phyloP scores from a whole-genome alignment of 2,113 vertebrate genomes.

The Hucho hucho region DNA sequence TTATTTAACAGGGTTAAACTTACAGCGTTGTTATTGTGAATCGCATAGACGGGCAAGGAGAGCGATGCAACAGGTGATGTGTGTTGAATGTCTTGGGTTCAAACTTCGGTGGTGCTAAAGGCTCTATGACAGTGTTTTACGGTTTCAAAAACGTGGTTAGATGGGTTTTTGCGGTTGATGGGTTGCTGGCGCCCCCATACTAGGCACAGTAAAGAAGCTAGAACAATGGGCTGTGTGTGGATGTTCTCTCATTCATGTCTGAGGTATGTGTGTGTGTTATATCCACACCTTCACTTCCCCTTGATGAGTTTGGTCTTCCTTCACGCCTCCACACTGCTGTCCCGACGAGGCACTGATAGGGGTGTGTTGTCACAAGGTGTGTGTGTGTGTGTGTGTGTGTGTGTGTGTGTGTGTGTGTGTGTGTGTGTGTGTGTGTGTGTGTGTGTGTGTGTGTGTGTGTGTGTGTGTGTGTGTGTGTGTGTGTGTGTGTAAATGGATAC shows the following conservation, averaged over 20 bases:
- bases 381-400: slow-evolving; percentile 10
- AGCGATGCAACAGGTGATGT: slow-evolving; percentile 21
- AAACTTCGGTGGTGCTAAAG: neutral
- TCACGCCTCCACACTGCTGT: slow-evolving; percentile 19
- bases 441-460: slow-evolving; percentile 9
- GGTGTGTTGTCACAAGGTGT: neutral
- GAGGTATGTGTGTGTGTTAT: neutral
- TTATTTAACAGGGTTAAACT: neutral
- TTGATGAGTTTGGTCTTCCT: slow-evolving; percentile 18
- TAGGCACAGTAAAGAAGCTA: slow-evolving; percentile 24
- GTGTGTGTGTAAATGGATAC: slow-evolving; percentile 15
- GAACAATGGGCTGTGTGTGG: slow-evolving; percentile 19
- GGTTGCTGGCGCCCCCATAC: slow-evolving; percentile 41
- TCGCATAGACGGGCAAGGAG: slow-evolving; percentile 4
- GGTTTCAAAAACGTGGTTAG: slow-evolving; percentile 20
- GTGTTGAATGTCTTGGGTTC: slow-evolving; percentile 2
- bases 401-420: slow-evolving; percentile 32
- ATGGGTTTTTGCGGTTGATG: slow-evolving; percentile 7
- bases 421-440: slow-evolving; percentile 8
- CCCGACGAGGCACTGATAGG: neutral
- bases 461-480: neutral
- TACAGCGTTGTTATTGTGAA: neutral
- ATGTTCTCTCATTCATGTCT: slow-evolving; percentile 20
- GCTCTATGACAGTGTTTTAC: slow-evolving; percentile 44
- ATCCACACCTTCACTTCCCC: neutral